Base-by-base conservation (phyloP, 2,888 invertebrate genomes). In the Plagodis pulveraria region DNA sequence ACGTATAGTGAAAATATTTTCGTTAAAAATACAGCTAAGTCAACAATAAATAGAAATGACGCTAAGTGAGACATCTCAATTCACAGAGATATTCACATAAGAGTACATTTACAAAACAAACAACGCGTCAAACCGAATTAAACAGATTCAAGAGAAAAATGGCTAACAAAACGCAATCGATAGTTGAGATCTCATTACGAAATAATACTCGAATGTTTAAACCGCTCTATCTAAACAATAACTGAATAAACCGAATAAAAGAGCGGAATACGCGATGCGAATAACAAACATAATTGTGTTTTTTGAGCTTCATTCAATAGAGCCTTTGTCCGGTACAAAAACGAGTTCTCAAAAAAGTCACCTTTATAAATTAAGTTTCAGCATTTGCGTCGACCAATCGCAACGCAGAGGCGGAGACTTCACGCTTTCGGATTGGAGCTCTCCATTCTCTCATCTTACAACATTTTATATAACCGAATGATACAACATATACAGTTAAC, bases 401-500 rank as follows among this genome's bases (percentile, higher is more conserved):
- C 59, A 35, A 53, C 7, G 22, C 72, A 69, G 84, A 81, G 89
- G 90, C 89, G 89, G 86, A 77, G 81, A 73, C 73, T 59, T 12
- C 47, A 51, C 40, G 68, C 63, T 9, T 52, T 59, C 59, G 78
- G 65, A 92, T 91, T 91, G 91, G 92, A 63, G 58, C 73, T 58
- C 56, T 60, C 66, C 68, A 63, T 64, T 72, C 81, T 84, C 86
- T 81, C 83, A 81, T 80, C 90, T 91, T 85, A 87, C 86, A 84
- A 91, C 91, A 91, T 87, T 91, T 91, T 91, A 91, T 91, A 91
- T 91, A 91, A 89, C 90, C 86, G 84, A 84, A 85, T 90, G 92
- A 91, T 93, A 92, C 92, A 91, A 90, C 89, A 91, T 91, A 90
- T 91, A 91, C 91, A 91, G 91, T 91, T 89, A 89, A 86, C 86